phyloP scores from a whole-genome alignment of 2,113 vertebrate genomes.

The Xerus inauris region DNA sequence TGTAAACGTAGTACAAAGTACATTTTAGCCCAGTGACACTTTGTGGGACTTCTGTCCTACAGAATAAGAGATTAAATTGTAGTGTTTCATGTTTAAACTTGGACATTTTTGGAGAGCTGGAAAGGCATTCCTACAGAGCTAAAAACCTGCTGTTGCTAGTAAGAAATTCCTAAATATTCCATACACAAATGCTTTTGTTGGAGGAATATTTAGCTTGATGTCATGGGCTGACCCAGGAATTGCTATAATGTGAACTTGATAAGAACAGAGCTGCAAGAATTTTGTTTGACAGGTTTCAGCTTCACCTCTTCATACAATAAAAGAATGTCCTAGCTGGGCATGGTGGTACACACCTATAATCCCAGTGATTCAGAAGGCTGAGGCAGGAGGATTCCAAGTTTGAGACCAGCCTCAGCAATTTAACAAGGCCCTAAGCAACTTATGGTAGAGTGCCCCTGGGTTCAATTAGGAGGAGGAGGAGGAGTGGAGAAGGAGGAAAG shows the following conservation, averaged over 20 bases:
- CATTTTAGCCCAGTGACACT: too few relatives aligned
- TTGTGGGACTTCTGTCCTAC: too few relatives aligned
- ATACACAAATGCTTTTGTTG: not conserved
- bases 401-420: too few relatives aligned
- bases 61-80: fast-evolving
- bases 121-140: not conserved
- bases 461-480: too few relatives aligned
- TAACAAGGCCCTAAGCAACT: too few relatives aligned
- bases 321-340: not conserved
- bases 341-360: too few relatives aligned
- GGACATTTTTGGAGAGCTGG: not conserved
- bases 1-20: not conserved
- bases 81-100: not conserved
- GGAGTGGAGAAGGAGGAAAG: too few relatives aligned
- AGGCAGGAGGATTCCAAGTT: too few relatives aligned
- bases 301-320: not conserved
- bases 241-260: not conserved
- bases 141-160: not conserved
- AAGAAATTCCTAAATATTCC: not conserved
- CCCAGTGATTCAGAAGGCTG: too few relatives aligned
- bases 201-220: not conserved
- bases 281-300: not conserved
- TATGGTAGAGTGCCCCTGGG: too few relatives aligned
- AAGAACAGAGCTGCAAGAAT: not conserved
- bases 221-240: not conserved